Conservation (phyloP, 1,140 invertebrate species). For the Belonocnema kinseyi region DNA sequence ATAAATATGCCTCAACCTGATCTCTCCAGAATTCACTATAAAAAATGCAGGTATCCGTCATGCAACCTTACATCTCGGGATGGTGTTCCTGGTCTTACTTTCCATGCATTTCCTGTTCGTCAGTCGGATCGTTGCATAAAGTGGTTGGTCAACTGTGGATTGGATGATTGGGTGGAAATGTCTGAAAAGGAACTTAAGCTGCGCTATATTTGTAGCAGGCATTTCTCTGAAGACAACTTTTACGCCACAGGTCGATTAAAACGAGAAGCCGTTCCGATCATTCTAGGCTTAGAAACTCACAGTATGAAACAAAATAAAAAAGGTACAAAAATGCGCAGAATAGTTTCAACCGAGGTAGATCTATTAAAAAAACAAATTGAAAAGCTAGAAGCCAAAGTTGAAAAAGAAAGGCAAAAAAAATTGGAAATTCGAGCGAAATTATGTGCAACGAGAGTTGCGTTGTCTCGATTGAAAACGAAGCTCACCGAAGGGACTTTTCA, state of each 20-base stretch:
- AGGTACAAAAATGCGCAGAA: background rate
- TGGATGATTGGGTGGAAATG: constrained; percentile 21
- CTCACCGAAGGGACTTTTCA: constrained; percentile 7
- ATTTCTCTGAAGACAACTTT: constrained; percentile 18
- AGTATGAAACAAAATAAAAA: constrained; percentile 5
- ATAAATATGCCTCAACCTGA: background rate
- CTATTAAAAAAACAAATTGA: constrained; percentile 7
- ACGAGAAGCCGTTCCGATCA: constrained; percentile 5
- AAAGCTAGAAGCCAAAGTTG: constrained; percentile 13
- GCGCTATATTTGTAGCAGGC: constrained; percentile 4
- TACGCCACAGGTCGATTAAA: constrained; percentile 17
- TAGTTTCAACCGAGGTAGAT: background rate
- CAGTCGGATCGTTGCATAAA: constrained; percentile 6
- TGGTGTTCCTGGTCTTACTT: constrained; percentile 17
- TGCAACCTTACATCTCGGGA: constrained; percentile 13
- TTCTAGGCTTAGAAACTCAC: background rate
- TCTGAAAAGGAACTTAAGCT: constrained; percentile 13
- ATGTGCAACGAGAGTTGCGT: constrained; percentile 9
- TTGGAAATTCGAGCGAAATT: constrained; percentile 3
- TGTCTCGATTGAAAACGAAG: constrained; percentile 9
- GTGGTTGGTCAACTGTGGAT: constrained; percentile 6
- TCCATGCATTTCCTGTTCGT: constrained; percentile 13
- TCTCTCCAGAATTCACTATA: constrained; percentile 3
- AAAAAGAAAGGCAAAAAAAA: constrained; percentile 9
- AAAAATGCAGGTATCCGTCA: constrained; percentile 6